Conservation (phyloP, 2,113 vertebrate species). For the Bolborhynchus lineola region DNA sequence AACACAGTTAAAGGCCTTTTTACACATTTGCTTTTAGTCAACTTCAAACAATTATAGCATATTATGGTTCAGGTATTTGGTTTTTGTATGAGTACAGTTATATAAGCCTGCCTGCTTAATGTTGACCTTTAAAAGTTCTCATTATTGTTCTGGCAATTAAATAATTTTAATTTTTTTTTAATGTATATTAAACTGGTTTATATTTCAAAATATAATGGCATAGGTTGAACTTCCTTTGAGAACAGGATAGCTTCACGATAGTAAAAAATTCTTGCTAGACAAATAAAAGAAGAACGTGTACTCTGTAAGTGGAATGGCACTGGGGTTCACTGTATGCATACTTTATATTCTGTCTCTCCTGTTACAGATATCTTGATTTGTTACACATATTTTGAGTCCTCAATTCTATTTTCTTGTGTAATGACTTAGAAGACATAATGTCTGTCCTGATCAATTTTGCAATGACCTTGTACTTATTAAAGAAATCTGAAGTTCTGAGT, state of each 20-base stretch:
- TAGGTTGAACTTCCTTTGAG: neutral
- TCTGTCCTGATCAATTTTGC: conserved; percentile 24
- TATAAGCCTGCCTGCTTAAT: neutral
- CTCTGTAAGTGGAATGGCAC: neutral
- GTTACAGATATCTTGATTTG: neutral
- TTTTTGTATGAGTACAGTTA: neutral
- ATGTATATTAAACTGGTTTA: neutral
- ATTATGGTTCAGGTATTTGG: neutral
- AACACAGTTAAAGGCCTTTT: neutral
- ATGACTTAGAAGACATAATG: conserved; percentile 47
- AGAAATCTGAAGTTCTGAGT: neutral
- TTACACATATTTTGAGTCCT: neutral
- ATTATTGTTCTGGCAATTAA: neutral
- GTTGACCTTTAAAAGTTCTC: neutral
- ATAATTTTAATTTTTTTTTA: neutral
- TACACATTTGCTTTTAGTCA: neutral
- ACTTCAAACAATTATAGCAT: neutral
- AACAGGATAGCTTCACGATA: neutral
- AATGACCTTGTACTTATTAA: conserved; percentile 31
- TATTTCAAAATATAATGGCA: neutral
- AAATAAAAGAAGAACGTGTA: neutral
- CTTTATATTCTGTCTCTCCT: neutral
- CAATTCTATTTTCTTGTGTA: conserved; percentile 42
- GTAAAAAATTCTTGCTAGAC: neutral
- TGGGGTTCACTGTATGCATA: neutral